These are phyloP conservation scores for Ataeniobius toweri DNA, from an alignment of 2,797 vertebrate genomes.

Conservation along the genomic window DNA sequence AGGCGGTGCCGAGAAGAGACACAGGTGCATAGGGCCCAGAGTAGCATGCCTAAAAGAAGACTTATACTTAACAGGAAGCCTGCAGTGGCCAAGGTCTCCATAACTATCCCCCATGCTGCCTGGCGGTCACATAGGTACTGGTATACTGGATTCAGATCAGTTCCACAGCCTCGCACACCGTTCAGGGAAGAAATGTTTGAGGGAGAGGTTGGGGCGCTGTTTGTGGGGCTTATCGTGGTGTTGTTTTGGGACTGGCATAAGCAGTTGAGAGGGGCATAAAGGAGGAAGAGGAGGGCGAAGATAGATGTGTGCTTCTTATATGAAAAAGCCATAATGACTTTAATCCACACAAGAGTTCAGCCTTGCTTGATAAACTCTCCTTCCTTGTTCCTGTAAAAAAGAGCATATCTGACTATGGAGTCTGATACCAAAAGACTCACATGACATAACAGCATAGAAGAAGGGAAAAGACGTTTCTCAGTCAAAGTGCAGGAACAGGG, in stretches of 20 bases:
- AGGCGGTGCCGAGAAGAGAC: slow-evolving; percentile 46
- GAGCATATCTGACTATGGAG: neutral
- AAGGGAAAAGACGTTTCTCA: slow-evolving; percentile 26
- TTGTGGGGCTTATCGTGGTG: neutral
- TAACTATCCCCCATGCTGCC: slow-evolving; percentile 86
- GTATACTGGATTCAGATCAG: slow-evolving; percentile 69
- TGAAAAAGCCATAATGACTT: slow-evolving; percentile 46
- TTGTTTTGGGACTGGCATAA: slow-evolving; percentile 36
- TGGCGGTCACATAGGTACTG: slow-evolving; percentile 81
- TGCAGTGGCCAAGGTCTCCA: slow-evolving; percentile 81
- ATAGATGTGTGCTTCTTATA: slow-evolving; percentile 20
- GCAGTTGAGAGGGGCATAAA: slow-evolving; percentile 46
- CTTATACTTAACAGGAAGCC: slow-evolving; percentile 86
- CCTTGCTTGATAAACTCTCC: slow-evolving; percentile 17
- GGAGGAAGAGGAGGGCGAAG: slow-evolving; percentile 46
- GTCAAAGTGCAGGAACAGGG: slow-evolving; percentile 37
- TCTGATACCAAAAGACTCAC: slow-evolving; percentile 5
- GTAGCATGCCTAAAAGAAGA: slow-evolving; percentile 78
- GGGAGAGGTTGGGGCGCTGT: neutral
- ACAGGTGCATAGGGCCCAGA: slow-evolving; percentile 73
- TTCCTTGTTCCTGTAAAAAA: slow-evolving; percentile 50
- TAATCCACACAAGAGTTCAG: slow-evolving; percentile 16
- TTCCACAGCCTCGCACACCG: slow-evolving; percentile 60
- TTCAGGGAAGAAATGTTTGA: slow-evolving; percentile 19
- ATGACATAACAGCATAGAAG: neutral